Conservation (phyloP, 1,140 invertebrate species). For the Drosophila cardini region DNA sequence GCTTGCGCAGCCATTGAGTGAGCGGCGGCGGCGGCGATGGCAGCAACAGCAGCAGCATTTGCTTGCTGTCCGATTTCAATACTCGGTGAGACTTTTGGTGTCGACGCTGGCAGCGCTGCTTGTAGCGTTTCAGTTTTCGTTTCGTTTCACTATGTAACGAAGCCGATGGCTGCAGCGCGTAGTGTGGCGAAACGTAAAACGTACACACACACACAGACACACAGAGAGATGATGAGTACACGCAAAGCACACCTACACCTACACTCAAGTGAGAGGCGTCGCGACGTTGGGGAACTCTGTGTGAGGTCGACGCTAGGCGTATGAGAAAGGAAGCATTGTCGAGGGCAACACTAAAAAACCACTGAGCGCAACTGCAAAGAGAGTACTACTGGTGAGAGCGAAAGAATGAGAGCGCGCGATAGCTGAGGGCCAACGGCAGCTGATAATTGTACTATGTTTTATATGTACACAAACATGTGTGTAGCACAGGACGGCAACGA, state of each 20-base stretch:
- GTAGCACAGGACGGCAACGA: conserved; percentile 39
- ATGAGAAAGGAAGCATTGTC: conserved; percentile 66
- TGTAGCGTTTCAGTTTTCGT: conserved; percentile 66
- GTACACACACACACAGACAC: conserved; percentile 26
- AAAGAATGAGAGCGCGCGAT: conserved; percentile 35
- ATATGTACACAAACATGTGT: conserved; percentile 19
- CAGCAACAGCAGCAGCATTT: no score
- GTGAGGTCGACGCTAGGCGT: conserved; percentile 69
- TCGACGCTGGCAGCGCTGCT: conserved; percentile 59
- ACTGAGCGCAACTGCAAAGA: conserved; percentile 50
- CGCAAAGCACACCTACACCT: conserved; percentile 50
- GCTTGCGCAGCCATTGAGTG: conserved; percentile 34
- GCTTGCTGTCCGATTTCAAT: conserved; percentile 51
- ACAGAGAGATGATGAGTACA: conserved; percentile 7
- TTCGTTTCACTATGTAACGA: conserved; percentile 46
- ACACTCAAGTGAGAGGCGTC: conserved; percentile 60
- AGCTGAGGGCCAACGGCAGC: conserved; percentile 68
- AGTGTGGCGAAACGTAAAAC: conserved; percentile 51
- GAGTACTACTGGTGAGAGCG: conserved; percentile 36
- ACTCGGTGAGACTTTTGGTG: conserved; percentile 41
- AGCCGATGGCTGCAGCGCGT: conserved; percentile 26
- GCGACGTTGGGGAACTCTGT: conserved; percentile 48
- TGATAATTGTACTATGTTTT: conserved; percentile 62
- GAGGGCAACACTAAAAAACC: conserved; percentile 66
- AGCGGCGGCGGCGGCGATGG: conserved; percentile 19